phyloP scores from a whole-genome alignment of 2,797 vertebrate species.

The Chrysolophus pictus region DNA sequence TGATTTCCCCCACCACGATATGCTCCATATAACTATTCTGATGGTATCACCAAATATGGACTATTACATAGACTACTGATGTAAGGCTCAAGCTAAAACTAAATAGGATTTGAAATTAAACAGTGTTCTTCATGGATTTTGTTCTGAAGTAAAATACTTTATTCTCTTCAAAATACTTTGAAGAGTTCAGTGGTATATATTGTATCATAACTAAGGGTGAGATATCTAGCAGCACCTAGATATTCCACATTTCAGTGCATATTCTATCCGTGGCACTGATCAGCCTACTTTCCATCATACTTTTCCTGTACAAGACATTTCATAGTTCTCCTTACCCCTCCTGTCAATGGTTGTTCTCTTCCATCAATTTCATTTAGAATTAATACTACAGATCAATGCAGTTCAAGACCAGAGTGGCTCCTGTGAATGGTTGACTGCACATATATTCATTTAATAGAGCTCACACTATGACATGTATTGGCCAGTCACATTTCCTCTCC shows the following conservation, averaged over 20 bases:
- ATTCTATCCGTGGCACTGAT: background rate
- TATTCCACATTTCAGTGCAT: background rate
- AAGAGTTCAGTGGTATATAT: background rate
- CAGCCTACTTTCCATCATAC: constrained; percentile 87
- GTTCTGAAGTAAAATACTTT: background rate
- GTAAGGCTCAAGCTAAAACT: background rate
- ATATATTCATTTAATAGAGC: constrained; percentile 77
- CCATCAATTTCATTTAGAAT: constrained; percentile 96
- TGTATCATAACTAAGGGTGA: background rate
- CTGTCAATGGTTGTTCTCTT: constrained; percentile 91
- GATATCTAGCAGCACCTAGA: background rate
- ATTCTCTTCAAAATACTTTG: background rate
- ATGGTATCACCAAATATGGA: background rate
- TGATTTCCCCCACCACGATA: background rate
- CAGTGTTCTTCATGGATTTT: background rate
- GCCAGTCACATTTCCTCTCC: constrained; percentile 79
- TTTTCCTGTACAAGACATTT: constrained; percentile 87
- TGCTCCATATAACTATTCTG: background rate
- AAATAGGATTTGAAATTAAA: background rate
- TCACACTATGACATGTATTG: constrained; percentile 78
- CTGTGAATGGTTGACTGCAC: constrained; percentile 75
- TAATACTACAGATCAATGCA: constrained; percentile 90
- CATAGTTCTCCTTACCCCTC: constrained; percentile 90
- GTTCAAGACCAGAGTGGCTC: constrained; percentile 87
- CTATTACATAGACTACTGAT: background rate